Conservation (phyloP, 2,888 invertebrate species). For the Diarsia brunnea region DNA sequence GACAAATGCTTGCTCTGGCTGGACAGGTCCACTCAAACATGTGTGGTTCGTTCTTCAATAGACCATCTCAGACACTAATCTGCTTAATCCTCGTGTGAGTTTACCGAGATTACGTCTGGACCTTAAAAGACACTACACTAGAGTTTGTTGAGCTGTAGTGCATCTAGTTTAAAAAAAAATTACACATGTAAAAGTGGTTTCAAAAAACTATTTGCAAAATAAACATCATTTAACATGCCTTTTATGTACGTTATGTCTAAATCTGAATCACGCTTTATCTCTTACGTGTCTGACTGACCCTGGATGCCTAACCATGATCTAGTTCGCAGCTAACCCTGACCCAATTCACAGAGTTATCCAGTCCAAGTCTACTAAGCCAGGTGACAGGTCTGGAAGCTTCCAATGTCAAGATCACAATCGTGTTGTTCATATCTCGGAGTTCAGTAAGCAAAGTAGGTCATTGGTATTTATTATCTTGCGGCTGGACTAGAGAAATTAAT, state of each 20-base stretch:
- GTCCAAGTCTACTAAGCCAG: constrained; percentile 12
- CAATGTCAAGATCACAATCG: constrained; percentile 57
- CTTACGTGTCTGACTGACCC: not conserved
- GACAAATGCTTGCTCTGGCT: no score
- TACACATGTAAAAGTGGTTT: no score
- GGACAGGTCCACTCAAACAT: no score
- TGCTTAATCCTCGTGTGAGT: no score
- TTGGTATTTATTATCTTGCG: constrained; percentile 17
- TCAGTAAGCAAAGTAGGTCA: constrained; percentile 40
- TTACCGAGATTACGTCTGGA: no score
- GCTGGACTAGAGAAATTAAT: not conserved
- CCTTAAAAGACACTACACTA: no score
- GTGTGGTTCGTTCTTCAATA: no score
- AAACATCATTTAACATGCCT: not conserved
- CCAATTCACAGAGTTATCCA: constrained; percentile 32
- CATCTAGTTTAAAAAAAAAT: no score
- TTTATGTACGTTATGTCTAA: not conserved
- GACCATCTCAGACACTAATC: no score
- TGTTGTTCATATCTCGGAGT: constrained; percentile 26
- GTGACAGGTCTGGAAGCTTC: constrained; percentile 30
- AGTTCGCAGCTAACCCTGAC: constrained; percentile 41
- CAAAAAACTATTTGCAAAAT: no score
- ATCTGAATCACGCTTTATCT: not conserved
- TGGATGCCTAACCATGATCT: constrained; percentile 10
- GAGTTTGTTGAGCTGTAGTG: no score